Evolutionary conservation across 2,888 invertebrate species (phyloP).

Genomic region (Drosophila suboccidentalis): DNA sequence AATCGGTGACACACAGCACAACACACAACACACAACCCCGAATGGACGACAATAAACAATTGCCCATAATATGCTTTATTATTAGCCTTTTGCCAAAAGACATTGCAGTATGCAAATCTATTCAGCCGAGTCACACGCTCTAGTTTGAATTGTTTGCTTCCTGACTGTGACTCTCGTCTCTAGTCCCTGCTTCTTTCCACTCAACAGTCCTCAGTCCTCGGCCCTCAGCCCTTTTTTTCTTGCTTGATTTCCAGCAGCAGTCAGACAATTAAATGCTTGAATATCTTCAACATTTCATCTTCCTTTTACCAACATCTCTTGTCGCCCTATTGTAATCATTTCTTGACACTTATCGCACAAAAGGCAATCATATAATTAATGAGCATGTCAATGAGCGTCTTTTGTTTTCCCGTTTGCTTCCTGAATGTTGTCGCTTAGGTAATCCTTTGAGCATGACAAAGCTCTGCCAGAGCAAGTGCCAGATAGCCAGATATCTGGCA

Average conservation of each 20-base stretch:
- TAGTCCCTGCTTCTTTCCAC: background rate
- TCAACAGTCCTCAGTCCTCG: slow-evolving; percentile 3
- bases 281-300: slow-evolving; percentile 54
- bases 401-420: slow-evolving; percentile 64
- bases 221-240: slow-evolving; percentile 65
- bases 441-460: slow-evolving; percentile 52
- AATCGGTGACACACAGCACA: slow-evolving; percentile 37
- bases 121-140: slow-evolving; percentile 79
- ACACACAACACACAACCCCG: slow-evolving; percentile 39
- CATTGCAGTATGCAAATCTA: slow-evolving; percentile 74
- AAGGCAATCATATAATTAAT: slow-evolving; percentile 81
- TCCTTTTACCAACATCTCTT: slow-evolving; percentile 23
- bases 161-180: slow-evolving; percentile 40
- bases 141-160: slow-evolving; percentile 79
- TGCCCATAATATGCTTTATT: slow-evolving; percentile 81
- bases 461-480: slow-evolving; percentile 32
- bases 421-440: slow-evolving; percentile 56
- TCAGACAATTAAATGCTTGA: slow-evolving; percentile 78
- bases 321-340: slow-evolving; percentile 77
- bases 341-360: slow-evolving; percentile 82
- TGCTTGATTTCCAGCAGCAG: slow-evolving; percentile 75
- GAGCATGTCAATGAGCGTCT: slow-evolving; percentile 79
- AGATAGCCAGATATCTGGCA: slow-evolving; percentile 17
- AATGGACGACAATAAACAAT: slow-evolving; percentile 61
- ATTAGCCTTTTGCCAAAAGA: slow-evolving; percentile 68